Conservation (phyloP, 2,888 invertebrate genomes). For the Drosophila seclusa region DNA sequence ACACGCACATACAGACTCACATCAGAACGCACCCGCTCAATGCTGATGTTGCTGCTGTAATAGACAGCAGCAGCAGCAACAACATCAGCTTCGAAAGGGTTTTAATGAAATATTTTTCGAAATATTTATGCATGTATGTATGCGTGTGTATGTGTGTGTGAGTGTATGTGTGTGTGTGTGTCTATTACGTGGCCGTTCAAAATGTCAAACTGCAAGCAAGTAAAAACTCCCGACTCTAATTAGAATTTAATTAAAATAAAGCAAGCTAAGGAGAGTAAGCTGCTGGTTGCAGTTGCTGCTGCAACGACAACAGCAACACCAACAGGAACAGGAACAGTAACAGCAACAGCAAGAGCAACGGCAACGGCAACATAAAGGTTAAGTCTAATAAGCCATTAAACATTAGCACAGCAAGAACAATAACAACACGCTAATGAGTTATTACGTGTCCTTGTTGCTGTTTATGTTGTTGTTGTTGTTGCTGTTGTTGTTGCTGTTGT, state of each 20-base stretch:
- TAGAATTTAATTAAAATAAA: conserved; percentile 84
- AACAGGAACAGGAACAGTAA: background rate
- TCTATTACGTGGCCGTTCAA: conserved; percentile 74
- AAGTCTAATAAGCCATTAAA: conserved; percentile 76
- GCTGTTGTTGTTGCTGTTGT: background rate
- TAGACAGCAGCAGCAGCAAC: conserved; percentile 37
- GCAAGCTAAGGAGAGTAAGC: conserved; percentile 18
- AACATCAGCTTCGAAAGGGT: conserved; percentile 24
- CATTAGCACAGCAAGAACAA: conserved; percentile 68
- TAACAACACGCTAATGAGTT: conserved; percentile 76
- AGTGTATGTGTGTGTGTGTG: conserved; percentile 42
- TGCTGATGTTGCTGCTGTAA: conserved; percentile 36
- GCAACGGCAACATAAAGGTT: conserved; percentile 29
- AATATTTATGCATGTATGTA: conserved; percentile 64
- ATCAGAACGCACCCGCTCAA: conserved; percentile 11
- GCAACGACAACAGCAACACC: conserved; percentile 5
- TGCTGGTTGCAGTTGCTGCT: conserved; percentile 32
- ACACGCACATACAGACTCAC: conserved; percentile 15
- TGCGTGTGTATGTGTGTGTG: conserved; percentile 25
- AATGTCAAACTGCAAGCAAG: conserved; percentile 75
- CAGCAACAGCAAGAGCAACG: background rate
- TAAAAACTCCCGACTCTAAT: conserved; percentile 75
- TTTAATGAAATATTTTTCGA: conserved; percentile 78
- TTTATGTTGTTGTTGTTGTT: background rate
- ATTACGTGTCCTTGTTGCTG: conserved; percentile 59